Evolutionary conservation across 2,888 invertebrate genomes (phyloP).

Genomic region (Dorcus parallelipipedus): DNA sequence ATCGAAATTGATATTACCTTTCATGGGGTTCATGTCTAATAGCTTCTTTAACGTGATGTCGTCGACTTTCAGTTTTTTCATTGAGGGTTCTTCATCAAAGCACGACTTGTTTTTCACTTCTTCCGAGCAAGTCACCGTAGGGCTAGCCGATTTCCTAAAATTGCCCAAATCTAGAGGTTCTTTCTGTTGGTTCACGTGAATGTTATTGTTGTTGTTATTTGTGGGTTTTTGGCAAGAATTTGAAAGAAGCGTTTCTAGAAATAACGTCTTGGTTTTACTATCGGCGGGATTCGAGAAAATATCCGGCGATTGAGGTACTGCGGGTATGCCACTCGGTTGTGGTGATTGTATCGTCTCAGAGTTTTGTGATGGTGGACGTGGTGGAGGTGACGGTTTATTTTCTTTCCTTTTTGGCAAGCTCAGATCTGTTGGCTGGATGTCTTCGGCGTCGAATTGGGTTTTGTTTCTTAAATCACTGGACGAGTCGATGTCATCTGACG

Average conservation of each 20-base stretch:
- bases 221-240: constrained; percentile 41
- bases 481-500: constrained; percentile 7
- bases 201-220: constrained; percentile 9
- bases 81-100: constrained; percentile 45
- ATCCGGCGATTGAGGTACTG: constrained; percentile 68
- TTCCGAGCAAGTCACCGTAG: constrained; percentile 72
- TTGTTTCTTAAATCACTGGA: constrained; percentile 30
- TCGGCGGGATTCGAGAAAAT: constrained; percentile 50
- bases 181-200: constrained; percentile 49
- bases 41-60: constrained; percentile 52
- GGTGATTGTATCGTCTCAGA: constrained; percentile 73
- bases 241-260: constrained; percentile 59
- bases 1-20: constrained; percentile 39
- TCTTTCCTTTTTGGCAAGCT: constrained; percentile 52
- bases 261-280: constrained; percentile 49
- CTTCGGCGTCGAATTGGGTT: constrained; percentile 34
- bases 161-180: constrained; percentile 70
- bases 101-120: constrained; percentile 59
- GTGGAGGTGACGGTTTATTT: constrained; percentile 49
- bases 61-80: constrained; percentile 53
- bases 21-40: constrained; percentile 43
- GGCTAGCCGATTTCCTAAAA: constrained; percentile 65
- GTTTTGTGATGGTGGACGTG: constrained; percentile 64
- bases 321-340: constrained; percentile 68
- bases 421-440: constrained; percentile 57